These are phyloP conservation scores for Zaprionus taronus DNA, from an alignment of 1,140 invertebrate genomes.

Conservation along the genomic window DNA sequence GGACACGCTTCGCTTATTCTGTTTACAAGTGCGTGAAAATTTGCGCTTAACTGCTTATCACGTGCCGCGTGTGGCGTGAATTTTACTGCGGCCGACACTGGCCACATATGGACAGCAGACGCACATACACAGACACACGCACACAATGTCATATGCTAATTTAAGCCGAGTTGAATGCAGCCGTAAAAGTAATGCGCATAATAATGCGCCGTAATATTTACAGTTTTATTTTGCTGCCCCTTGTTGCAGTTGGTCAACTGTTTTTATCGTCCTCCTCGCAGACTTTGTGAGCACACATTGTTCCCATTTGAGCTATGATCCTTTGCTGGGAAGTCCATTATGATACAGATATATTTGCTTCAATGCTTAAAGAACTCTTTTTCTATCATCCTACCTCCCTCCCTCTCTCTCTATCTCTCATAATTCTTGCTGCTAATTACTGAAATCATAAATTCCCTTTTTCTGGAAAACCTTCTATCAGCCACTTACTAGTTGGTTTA, in stretches of 20 bases:
- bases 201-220: slow-evolving; percentile 23
- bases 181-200: slow-evolving; percentile 36
- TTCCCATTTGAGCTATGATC: not conserved
- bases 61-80: slow-evolving; percentile 64
- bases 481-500: no score
- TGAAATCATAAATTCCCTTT: no score
- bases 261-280: not conserved
- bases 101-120: slow-evolving; percentile 59
- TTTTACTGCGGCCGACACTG: slow-evolving; percentile 66
- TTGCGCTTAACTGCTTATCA: slow-evolving; percentile 80
- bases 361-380: not conserved
- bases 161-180: slow-evolving; percentile 44
- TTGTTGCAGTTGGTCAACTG: not conserved
- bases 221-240: slow-evolving; percentile 15
- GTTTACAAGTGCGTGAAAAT: slow-evolving; percentile 81
- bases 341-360: not conserved
- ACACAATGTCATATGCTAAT: slow-evolving; percentile 39
- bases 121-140: slow-evolving; percentile 10
- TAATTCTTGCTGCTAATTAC: no score
- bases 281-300: not conserved
- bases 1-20: slow-evolving; percentile 76
- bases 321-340: not conserved
- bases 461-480: no score
- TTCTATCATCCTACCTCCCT: not conserved
- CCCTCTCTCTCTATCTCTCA: not conserved